Conservation (phyloP, 2,888 invertebrate species). For the Unio delphinus region DNA sequence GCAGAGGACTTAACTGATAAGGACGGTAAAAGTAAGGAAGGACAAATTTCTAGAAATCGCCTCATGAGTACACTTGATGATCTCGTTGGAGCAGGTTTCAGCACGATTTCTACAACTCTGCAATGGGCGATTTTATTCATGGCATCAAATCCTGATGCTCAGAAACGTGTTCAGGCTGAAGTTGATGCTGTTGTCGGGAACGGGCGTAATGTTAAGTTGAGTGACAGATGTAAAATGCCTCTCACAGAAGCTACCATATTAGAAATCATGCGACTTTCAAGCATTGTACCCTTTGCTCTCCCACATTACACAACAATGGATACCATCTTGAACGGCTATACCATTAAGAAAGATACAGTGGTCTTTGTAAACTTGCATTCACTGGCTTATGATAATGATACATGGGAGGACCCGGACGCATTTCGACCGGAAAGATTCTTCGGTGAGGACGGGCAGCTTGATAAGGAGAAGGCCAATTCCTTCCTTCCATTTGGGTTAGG, state of each 20-base stretch:
- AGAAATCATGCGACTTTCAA: slow-evolving; percentile 37
- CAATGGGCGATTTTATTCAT: slow-evolving; percentile 39
- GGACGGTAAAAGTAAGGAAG: slow-evolving; percentile 4
- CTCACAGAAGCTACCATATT: slow-evolving; percentile 41
- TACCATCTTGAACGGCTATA: slow-evolving; percentile 5
- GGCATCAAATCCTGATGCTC: slow-evolving; percentile 35
- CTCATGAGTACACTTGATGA: slow-evolving; percentile 33
- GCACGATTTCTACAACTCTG: slow-evolving; percentile 34
- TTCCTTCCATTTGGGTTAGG: slow-evolving; percentile 45
- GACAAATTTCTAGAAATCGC: slow-evolving; percentile 8
- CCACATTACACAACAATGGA: slow-evolving; percentile 41
- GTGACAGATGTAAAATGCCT: slow-evolving; percentile 27
- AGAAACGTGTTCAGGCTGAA: slow-evolving; percentile 43
- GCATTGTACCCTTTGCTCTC: slow-evolving; percentile 36
- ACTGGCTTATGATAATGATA: slow-evolving; percentile 23
- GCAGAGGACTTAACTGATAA: slow-evolving; percentile 11
- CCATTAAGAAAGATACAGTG: slow-evolving; percentile 15
- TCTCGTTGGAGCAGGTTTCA: slow-evolving; percentile 46
- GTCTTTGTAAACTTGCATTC: slow-evolving; percentile 19
- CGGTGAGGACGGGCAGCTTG: slow-evolving; percentile 1
- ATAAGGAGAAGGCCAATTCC: slow-evolving; percentile 14
- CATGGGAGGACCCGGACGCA: slow-evolving; percentile 18
- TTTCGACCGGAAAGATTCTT: slow-evolving; percentile 26
- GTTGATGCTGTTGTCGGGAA: slow-evolving; percentile 38
- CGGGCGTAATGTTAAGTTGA: slow-evolving; percentile 16